Evolutionary conservation across 2,888 invertebrate species (phyloP).

Genomic region (Caenorhabditis macrosperma): DNA sequence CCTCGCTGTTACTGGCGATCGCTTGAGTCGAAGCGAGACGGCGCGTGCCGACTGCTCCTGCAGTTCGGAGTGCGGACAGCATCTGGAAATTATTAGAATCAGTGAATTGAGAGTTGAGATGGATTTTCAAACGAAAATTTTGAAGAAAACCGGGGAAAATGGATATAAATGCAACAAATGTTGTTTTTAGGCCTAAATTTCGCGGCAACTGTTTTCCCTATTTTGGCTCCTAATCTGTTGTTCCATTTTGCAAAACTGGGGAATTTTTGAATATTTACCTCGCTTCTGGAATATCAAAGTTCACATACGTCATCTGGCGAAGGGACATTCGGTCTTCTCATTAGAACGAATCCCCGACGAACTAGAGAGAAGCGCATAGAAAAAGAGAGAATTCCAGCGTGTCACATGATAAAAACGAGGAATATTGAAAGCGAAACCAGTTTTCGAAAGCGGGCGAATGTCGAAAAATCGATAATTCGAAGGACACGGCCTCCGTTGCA

Average conservation of each 20-base stretch:
- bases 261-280: too few species aligned
- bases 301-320: too few species aligned
- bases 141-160: background rate
- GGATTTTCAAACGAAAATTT: too few species aligned
- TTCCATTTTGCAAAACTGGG: too few species aligned
- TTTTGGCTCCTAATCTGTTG: too few species aligned
- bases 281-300: too few species aligned
- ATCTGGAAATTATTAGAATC: slow-evolving; percentile 41
- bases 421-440: too few species aligned
- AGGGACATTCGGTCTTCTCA: too few species aligned
- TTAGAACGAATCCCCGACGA: background rate
- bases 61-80: slow-evolving; percentile 65
- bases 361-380: background rate
- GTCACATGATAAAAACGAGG: slow-evolving; percentile 17
- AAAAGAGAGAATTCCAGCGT: background rate
- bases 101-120: background rate
- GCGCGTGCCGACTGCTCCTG: slow-evolving; percentile 37
- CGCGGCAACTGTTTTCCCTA: too few species aligned
- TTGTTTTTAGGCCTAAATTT: too few species aligned
- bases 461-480: slow-evolving; percentile 32
- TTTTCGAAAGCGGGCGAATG: background rate
- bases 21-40: slow-evolving; percentile 59
- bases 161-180: too few species aligned
- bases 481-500: slow-evolving; percentile 19
- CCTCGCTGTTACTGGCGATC: slow-evolving; percentile 62